phyloP scores from a whole-genome alignment of 2,888 invertebrate genomes.

The Phorcus lineatus region DNA sequence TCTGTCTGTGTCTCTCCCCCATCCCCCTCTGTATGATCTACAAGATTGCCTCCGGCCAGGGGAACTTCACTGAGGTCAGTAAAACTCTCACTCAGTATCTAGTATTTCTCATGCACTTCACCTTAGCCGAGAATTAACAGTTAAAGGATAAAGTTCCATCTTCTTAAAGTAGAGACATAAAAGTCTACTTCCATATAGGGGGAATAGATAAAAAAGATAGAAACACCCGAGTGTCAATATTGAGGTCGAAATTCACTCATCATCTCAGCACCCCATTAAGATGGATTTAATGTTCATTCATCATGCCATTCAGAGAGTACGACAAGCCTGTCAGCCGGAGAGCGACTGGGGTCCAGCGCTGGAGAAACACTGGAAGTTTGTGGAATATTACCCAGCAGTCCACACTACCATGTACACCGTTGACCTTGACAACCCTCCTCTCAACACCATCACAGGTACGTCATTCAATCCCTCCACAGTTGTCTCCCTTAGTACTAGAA shows the following conservation, averaged over 20 bases:
- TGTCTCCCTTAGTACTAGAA: too few species aligned
- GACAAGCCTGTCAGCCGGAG: conserved; percentile 49
- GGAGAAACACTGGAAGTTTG: conserved; percentile 62
- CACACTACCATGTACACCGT: conserved; percentile 57
- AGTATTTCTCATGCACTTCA: too few species aligned
- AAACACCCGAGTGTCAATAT: too few species aligned
- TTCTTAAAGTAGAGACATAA: too few species aligned
- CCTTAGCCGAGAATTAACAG: too few species aligned
- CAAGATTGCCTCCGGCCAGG: not conserved
- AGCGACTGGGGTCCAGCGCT: conserved; percentile 69
- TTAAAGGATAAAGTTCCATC: too few species aligned
- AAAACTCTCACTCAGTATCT: too few species aligned
- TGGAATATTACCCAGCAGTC: conserved; percentile 64
- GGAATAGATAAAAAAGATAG: too few species aligned
- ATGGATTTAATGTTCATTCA: not conserved
- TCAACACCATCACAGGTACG: conserved; percentile 60
- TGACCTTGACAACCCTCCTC: conserved; percentile 56
- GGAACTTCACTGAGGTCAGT: not conserved
- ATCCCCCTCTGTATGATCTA: conserved; percentile 49
- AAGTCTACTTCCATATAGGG: too few species aligned
- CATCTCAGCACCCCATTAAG: too few species aligned
- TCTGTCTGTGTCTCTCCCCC: conserved; percentile 54
- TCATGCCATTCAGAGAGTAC: conserved; percentile 49
- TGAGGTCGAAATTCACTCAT: too few species aligned
- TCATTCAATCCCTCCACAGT: not conserved